A percentile compares a stretch with the other conserved stretches of the same genome.
phyloP scores from a whole-genome alignment of 2,113 vertebrate species.

The Junco hyemalis region DNA sequence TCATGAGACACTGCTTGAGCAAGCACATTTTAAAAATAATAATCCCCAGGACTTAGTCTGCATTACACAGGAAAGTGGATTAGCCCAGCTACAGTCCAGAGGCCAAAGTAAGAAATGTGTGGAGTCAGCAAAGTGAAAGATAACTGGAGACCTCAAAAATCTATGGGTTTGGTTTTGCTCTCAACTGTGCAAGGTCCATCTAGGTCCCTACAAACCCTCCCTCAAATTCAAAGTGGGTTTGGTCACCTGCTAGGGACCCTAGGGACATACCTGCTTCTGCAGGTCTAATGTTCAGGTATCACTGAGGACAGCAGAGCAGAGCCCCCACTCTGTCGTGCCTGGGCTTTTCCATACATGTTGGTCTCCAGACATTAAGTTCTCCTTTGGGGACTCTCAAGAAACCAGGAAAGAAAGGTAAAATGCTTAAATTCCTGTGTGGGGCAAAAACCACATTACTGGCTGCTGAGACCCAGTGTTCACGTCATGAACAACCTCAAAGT shows the following conservation, averaged over 20 bases:
- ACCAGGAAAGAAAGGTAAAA: not conserved
- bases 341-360: not conserved
- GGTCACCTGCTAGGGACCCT: not conserved
- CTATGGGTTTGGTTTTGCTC: not conserved
- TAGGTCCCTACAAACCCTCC: not conserved
- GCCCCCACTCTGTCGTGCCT: not conserved
- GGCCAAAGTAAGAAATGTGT: not conserved
- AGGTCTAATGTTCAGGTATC: not conserved
- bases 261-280: not conserved
- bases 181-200: not conserved
- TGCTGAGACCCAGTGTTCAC: not conserved
- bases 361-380: not conserved
- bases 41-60: not conserved
- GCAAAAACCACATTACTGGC: not conserved
- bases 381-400: not conserved
- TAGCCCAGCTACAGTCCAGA: not conserved
- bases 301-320: not conserved
- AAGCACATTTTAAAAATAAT: conserved; percentile 37
- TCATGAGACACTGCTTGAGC: not conserved
- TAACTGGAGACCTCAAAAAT: not conserved
- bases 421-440: not conserved
- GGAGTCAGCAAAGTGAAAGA: not conserved
- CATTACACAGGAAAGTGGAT: not conserved
- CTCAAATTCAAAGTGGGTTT: not conserved
- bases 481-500: not conserved